Evolutionary conservation across 1,140 invertebrate species (phyloP).

Genomic region (Zaprionus gabonicus): DNA sequence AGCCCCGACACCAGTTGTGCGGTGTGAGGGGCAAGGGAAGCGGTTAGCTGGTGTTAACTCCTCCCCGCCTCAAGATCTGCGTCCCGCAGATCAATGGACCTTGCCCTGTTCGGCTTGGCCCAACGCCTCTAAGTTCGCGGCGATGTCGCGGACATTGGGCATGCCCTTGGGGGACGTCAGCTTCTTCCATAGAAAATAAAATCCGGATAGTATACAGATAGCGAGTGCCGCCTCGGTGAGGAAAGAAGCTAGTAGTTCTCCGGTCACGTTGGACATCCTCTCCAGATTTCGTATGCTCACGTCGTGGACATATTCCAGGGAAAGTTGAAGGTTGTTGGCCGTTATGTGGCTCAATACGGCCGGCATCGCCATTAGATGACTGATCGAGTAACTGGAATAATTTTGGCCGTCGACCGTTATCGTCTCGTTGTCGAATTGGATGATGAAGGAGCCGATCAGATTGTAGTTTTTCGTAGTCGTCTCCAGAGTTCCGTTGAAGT

Average conservation of each 20-base stretch:
- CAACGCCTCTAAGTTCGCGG: neutral
- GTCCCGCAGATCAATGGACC: conserved; percentile 7
- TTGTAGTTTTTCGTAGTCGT: neutral
- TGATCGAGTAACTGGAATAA: neutral
- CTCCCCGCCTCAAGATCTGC: conserved; percentile 7
- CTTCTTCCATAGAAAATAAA: neutral
- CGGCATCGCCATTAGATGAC: neutral
- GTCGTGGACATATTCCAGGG: neutral
- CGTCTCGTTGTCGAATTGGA: conserved; percentile 12
- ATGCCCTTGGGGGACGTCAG: neutral
- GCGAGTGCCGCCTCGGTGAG: conserved; percentile 3
- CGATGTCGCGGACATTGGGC: neutral
- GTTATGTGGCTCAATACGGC: neutral
- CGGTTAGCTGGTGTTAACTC: neutral
- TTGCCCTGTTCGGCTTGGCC: neutral
- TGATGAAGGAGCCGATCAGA: neutral
- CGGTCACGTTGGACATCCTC: conserved; percentile 1
- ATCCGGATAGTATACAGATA: neutral
- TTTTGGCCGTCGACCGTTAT: conserved; percentile 4
- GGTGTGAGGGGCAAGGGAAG: too few relatives aligned
- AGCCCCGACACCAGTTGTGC: too few relatives aligned
- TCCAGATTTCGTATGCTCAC: neutral
- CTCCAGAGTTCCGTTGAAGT: conserved; percentile 11
- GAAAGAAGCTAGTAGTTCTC: neutral
- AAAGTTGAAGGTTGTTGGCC: neutral